These are phyloP conservation scores for Clostera curtula DNA, from an alignment of 2,888 invertebrate species.

Conservation along the genomic window DNA sequence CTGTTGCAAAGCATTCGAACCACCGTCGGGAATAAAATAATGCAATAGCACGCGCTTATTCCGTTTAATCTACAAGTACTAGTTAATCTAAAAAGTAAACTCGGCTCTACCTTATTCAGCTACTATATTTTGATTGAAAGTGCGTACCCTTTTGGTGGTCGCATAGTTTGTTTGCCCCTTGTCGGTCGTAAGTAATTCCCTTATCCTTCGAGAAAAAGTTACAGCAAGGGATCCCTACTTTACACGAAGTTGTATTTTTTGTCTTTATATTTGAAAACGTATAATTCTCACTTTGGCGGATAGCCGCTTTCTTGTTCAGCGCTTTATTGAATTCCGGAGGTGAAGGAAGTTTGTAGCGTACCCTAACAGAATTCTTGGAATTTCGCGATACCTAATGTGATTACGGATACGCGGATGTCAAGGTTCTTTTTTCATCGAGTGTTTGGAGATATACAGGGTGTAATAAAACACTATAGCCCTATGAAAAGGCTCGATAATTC, in stretches of 20 bases:
- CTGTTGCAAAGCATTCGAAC: too few relatives aligned
- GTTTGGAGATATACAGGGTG: slow-evolving; percentile 19
- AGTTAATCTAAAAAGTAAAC: too few relatives aligned
- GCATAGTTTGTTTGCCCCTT: slow-evolving; percentile 55
- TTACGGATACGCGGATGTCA: slow-evolving; percentile 32
- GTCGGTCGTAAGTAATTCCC: slow-evolving; percentile 60
- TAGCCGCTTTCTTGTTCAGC: slow-evolving; percentile 36
- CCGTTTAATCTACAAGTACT: too few relatives aligned
- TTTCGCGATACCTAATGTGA: slow-evolving; percentile 43
- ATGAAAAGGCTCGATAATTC: too few relatives aligned
- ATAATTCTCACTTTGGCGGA: slow-evolving; percentile 63
- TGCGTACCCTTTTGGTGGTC: slow-evolving; percentile 55
- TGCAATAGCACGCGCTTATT: too few relatives aligned
- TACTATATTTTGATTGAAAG: too few relatives aligned
- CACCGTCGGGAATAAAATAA: too few relatives aligned
- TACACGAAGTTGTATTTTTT: slow-evolving; percentile 43
- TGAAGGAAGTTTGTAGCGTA: slow-evolving; percentile 45
- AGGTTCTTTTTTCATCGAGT: slow-evolving; percentile 23
- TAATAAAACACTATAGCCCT: slow-evolving; percentile 18
- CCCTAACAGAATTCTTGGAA: slow-evolving; percentile 47
- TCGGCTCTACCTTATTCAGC: too few relatives aligned
- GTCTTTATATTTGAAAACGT: slow-evolving; percentile 48
- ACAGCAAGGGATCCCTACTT: slow-evolving; percentile 47
- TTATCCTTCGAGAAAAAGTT: slow-evolving; percentile 55
- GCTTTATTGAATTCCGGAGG: slow-evolving; percentile 65